A percentile compares a stretch with the other conserved stretches of the same genome.
phyloP scores from a whole-genome alignment of 2,888 invertebrate genomes.

The Drosophila merina region DNA sequence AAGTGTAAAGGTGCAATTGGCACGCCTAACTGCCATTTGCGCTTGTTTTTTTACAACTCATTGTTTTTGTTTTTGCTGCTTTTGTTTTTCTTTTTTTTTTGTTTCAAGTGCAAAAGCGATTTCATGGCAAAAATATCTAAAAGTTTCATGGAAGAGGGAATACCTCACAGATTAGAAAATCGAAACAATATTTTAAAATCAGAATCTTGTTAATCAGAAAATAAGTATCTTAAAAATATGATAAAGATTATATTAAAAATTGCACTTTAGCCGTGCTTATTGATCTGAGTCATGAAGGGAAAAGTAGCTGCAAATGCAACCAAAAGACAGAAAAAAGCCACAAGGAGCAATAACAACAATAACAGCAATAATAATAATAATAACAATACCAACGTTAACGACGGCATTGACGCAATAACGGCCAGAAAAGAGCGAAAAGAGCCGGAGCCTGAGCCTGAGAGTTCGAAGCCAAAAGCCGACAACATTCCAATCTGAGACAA shows the following conservation, averaged over 20 bases:
- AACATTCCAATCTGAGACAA: conserved; percentile 67
- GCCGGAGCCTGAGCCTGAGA: conserved; percentile 15
- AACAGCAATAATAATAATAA: conserved; percentile 38
- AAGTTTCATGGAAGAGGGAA: not conserved
- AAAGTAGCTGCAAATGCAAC: not conserved
- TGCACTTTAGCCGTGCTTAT: not conserved
- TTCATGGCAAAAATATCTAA: conserved; percentile 5
- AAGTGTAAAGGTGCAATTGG: conserved; percentile 58
- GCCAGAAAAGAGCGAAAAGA: conserved; percentile 16
- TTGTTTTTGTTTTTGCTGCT: conserved; percentile 9
- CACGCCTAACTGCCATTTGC: conserved; percentile 58
- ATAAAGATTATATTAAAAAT: too few relatives aligned
- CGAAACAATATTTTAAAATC: too few relatives aligned
- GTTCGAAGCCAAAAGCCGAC: conserved; percentile 64
- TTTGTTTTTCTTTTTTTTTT: conserved; percentile 6
- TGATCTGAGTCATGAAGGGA: conserved; percentile 26
- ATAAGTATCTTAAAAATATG: too few relatives aligned
- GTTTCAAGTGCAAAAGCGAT: conserved; percentile 11
- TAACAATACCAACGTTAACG: conserved; percentile 45
- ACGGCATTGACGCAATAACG: conserved; percentile 59
- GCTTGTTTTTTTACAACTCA: conserved; percentile 29
- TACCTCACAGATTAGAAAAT: not conserved
- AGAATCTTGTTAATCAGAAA: too few relatives aligned
- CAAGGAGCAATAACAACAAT: conserved; percentile 25
- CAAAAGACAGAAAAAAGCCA: not conserved